Base-by-base conservation (phyloP, 1,140 invertebrate genomes). In the Riptortus pedestris region DNA sequence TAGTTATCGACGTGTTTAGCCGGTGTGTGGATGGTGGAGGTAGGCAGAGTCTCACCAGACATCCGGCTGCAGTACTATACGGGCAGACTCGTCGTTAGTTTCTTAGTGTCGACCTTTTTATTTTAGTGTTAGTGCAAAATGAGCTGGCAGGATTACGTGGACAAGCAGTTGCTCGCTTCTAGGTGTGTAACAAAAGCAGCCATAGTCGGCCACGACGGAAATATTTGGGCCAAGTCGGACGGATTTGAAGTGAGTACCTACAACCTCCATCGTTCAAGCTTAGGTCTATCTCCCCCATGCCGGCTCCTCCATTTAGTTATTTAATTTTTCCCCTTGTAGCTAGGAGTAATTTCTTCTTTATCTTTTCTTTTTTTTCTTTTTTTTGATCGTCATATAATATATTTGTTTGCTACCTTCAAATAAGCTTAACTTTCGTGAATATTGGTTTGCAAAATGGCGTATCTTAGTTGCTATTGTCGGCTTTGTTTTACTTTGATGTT, bases 141-240 rank as follows among this genome's bases (percentile, higher is more conserved):
- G 91, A 93, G 90, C 85, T 96, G 92, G 92, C 91, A 95, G 87
- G 90, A 93, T 85, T 96, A 96, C 82, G 90, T 96, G 76, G 91
- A 94, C 81, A 94, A 93, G 83, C 91, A 96, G 81, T 86, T 95
- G 80, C 82, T 94, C 79, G 90, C 90, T 73, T 91, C 90, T 73
- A 86, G 85, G 78, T 92, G 89, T 85, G 89, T 93, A 70, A 88
- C 85, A 77, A 91, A 91, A 83, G 91, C 91, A 70, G 90, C 89
- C 69, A 96, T 95, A 76, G 90, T 88, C 74, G 91, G 91, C 77
- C 88, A 91, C 78, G 91, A 96, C 77, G 92, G 92, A 76, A 90
- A 90, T 79, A 82, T 94, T 73, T 96, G 92, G 92, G 91, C 91
- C 66, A 92, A 91, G 81, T 92, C 89, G 45, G 90, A 90, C 67